Evolutionary conservation across 1,140 invertebrate species (phyloP), one percentile per base, ranked within the genome.

Genomic region (Drosophila insularis): DNA sequence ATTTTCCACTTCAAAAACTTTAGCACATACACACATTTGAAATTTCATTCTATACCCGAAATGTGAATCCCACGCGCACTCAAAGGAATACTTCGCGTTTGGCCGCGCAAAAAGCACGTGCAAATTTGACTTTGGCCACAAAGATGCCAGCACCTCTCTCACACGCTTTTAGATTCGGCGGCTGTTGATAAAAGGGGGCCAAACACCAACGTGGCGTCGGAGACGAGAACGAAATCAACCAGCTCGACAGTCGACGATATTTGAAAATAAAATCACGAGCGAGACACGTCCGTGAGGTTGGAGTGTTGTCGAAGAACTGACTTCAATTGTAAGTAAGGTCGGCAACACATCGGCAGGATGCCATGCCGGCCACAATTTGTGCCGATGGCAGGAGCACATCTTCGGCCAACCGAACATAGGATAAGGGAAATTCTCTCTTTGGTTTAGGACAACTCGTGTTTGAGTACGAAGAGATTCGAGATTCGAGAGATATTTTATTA

Each of bases 281-380:
- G 56, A 21, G 11, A 17, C 67, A 80, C 77, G 70, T 74, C 81
- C 81, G 39, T 50, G 27, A 31, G 31, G 39, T 53, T 65, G n/a
- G 55, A 63, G 31, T 55, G 46, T 74, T 77, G 61, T 40, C 72
- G 60, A 75, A 72, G 50, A 76, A 82, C 80, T 82, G 63, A 66
- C 63, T 14, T 21, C 13, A 58, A 65, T 46, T 27, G 40, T 11
- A 39, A 39, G 62, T 27, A 10, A 8, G 19, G 50, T 40, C 50
- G 14, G 43, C 13, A 10, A 0, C 17, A 46, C 58, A 39, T 21
- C 11, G 19, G 10, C 14, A 32, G 31, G 4, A 54, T 27, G 27
- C 14, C 23, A 46, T 40, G 35, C 46, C 27, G 43, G n/a, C 5
- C 60, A 43, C 6, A 60, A 39, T 8, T 8, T 10, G 23, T 27